Evolutionary conservation across 2,797 vertebrate species (phyloP), one percentile per base, ranked within the genome.

Genomic region (Enteromius trimaculatus): DNA sequence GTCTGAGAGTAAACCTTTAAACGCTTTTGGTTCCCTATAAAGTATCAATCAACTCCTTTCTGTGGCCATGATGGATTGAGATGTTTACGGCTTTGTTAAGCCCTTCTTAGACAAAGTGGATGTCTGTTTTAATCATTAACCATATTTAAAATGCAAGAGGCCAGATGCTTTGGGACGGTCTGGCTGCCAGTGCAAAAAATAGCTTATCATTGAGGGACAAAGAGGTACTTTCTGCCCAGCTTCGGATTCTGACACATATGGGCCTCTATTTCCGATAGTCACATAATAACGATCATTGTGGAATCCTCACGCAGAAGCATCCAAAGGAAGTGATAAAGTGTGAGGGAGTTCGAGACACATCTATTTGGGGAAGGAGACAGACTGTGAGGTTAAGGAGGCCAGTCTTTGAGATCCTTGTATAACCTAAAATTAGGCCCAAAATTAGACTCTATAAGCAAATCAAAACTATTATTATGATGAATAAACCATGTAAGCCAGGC

Each of bases 81-180:
- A 64, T 64, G 39, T 79, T 51, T 64, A 79, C 9, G 2, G 10
- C 47, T 65, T 58, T 14, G 21, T 53, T 81, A 47, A 19, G 31
- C 19, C 21, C 26, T 81, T 81, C 42, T 66, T 84, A 58, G 76
- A 88, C 78, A 85, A 85, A 87, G 55, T 60, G 1, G 62, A 68
- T 1, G 64, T 65, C 79, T 85, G 85, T 86, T 78, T 62, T 49
- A 47, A 21, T 82, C 58, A 72, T 66, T 64, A 81, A 77, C 62
- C 51, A 55, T 66, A 76, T 84, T 79, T 77, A 80, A 88, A 88
- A 87, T 85, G 83, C 79, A 85, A 86, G 66, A 69, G 80, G 49
- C 82, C 75, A 88, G 83, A 88, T 86, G 80, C 71, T 80, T 62
- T 49, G 34, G 42, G 71, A 80, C 19, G 64, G 78, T 68, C 83